These are phyloP conservation scores for Pachydiplax longipennis DNA, from an alignment of 2,888 invertebrate genomes.

Conservation along the genomic window DNA sequence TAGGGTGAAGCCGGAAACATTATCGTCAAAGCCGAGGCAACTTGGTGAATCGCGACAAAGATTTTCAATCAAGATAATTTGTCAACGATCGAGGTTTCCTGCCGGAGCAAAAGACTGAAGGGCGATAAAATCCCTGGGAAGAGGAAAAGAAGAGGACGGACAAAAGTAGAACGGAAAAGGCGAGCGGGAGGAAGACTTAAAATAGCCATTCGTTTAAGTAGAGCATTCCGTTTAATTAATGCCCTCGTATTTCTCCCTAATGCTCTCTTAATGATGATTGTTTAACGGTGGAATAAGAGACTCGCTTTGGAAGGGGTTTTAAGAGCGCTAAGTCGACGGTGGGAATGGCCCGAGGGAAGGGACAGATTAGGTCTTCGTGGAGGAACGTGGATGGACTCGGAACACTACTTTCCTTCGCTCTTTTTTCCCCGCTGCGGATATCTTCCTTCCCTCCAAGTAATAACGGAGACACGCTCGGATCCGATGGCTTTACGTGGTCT, in stretches of 20 bases:
- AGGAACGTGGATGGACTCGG: conserved; percentile 10
- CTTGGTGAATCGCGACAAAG: neutral
- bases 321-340: neutral
- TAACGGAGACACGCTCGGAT: no score
- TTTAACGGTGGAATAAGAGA: conserved; percentile 41
- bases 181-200: neutral
- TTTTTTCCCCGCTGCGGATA: neutral
- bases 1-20: no score
- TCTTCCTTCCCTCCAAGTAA: no score
- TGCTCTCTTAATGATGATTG: conserved; percentile 36
- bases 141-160: neutral
- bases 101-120: no score
- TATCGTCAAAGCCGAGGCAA: no score
- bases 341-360: neutral
- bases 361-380: neutral
- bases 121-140: no score
- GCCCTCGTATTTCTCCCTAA: conserved; percentile 23
- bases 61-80: neutral
- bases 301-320: neutral
- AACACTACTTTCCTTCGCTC: neutral
- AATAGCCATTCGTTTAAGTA: neutral
- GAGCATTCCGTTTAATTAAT: conserved; percentile 31
- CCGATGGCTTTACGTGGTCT: no score
- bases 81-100: no score
- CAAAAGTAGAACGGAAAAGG: neutral